Evolutionary conservation across 2,113 vertebrate species (phyloP).

Genomic region (Pseudorectes ferrugineus): DNA sequence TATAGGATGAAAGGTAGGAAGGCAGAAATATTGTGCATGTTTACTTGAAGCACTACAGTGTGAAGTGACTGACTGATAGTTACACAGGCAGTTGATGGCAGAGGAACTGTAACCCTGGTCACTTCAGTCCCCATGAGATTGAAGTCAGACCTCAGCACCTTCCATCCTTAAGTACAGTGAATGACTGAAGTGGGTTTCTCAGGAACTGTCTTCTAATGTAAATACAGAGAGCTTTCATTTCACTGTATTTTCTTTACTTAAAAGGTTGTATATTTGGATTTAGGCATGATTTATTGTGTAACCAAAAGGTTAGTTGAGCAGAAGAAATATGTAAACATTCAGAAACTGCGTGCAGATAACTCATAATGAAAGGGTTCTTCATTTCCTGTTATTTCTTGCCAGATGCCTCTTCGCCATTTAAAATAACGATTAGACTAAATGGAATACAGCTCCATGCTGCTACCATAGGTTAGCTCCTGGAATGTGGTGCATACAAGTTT

Average conservation of each 20-base stretch:
- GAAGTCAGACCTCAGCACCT: background rate
- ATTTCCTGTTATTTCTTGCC: background rate
- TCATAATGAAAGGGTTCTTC: background rate
- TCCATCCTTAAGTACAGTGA: accelerated
- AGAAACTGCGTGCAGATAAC: background rate
- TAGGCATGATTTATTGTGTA: background rate
- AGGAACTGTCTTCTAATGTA: background rate
- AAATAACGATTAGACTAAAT: background rate
- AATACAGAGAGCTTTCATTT: background rate
- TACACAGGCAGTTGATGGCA: background rate
- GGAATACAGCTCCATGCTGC: background rate
- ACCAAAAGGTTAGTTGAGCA: background rate
- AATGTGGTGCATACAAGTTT: background rate
- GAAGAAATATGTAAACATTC: background rate
- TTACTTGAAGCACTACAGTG: background rate
- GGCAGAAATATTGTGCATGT: background rate
- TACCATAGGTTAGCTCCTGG: background rate
- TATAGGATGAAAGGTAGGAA: background rate
- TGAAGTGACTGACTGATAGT: background rate
- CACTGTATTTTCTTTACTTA: background rate
- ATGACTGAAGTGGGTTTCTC: background rate
- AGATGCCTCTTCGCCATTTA: background rate
- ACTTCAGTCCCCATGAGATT: background rate
- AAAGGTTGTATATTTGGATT: background rate
- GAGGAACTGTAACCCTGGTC: background rate